These are phyloP conservation scores for Ibycter americanus DNA, from an alignment of 2,797 vertebrate species.

Conservation along the genomic window DNA sequence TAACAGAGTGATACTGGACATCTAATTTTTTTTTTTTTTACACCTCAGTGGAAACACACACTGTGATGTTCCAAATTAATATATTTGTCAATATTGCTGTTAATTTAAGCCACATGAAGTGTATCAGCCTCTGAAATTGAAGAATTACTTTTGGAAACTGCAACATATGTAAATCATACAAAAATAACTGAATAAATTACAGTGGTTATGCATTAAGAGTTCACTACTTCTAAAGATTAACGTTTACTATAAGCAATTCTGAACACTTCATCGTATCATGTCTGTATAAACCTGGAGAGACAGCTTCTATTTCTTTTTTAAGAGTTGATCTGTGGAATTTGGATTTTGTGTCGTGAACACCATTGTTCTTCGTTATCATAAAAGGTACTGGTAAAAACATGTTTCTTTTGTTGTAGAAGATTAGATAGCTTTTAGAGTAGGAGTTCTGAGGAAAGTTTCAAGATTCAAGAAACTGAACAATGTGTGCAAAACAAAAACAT, in stretches of 20 bases:
- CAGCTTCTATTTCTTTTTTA: background rate
- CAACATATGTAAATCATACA: background rate
- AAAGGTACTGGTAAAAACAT: background rate
- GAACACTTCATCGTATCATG: background rate
- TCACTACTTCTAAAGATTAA: background rate
- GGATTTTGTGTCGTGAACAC: background rate
- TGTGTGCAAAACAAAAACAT: background rate
- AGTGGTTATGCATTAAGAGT: background rate
- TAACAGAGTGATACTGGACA: background rate
- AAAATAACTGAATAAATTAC: background rate
- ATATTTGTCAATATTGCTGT: background rate
- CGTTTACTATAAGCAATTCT: background rate
- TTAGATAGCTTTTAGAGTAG: background rate
- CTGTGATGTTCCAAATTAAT: background rate
- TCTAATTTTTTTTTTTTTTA: slow-evolving; percentile 5
- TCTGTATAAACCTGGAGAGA: background rate
- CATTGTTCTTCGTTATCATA: background rate
- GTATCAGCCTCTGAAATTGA: background rate
- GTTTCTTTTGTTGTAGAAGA: background rate
- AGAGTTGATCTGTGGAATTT: background rate
- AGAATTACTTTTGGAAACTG: background rate
- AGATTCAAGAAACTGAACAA: background rate
- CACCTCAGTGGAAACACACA: background rate
- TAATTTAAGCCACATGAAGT: background rate
- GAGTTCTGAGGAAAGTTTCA: background rate